These are phyloP conservation scores for Sarcophaga peregrina DNA, from an alignment of 1,140 invertebrate species.

Conservation along the genomic window DNA sequence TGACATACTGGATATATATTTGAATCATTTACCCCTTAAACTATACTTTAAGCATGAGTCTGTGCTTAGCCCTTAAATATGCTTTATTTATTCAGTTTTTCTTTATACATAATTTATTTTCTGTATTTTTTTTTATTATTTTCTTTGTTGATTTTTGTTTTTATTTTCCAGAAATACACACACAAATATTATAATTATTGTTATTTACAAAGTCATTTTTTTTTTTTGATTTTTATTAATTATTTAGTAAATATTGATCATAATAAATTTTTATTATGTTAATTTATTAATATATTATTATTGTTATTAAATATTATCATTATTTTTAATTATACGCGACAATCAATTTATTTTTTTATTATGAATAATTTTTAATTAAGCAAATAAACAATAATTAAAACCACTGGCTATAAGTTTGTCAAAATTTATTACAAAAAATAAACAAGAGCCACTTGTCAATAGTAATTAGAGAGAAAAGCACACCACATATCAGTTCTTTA, in stretches of 20 bases:
- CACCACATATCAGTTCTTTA: too few relatives aligned
- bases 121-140: constrained; percentile 13
- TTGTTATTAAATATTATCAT: too few relatives aligned
- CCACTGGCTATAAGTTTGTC: neutral
- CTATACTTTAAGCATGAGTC: too few relatives aligned
- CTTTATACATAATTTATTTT: too few relatives aligned
- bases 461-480: neutral
- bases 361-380: neutral
- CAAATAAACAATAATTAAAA: neutral
- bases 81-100: too few relatives aligned
- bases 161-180: neutral
- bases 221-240: neutral
- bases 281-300: constrained; percentile 7
- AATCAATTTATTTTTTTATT: neutral
- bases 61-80: too few relatives aligned
- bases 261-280: neutral
- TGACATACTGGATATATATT: too few relatives aligned
- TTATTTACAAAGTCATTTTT: constrained; percentile 1
- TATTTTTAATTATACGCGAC: neutral
- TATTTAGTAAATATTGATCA: too few relatives aligned
- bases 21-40: too few relatives aligned
- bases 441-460: neutral
- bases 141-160: neutral
- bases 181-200: too few relatives aligned
- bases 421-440: neutral